phyloP scores from a whole-genome alignment of 2,797 vertebrate species.

The Lepus townsendii region DNA sequence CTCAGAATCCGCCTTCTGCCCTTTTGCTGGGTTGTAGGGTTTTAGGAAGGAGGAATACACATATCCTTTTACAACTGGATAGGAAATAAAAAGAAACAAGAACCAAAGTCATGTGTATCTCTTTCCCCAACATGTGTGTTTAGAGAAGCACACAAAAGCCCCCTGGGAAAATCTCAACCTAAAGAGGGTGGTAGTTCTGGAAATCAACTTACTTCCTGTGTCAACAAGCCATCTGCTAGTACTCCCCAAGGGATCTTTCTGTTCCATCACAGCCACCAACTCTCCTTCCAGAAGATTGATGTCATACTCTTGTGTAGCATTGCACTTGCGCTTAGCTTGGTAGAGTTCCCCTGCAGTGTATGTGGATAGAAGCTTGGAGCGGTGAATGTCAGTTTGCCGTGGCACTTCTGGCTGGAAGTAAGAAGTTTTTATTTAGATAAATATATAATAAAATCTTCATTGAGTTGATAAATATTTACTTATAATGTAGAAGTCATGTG shows the following conservation, averaged over 20 bases:
- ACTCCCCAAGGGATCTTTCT: slow-evolving; percentile 95
- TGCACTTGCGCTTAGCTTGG: slow-evolving; percentile 97
- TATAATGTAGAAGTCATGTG: neutral
- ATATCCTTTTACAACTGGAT: slow-evolving; percentile 91
- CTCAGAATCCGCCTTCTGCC: slow-evolving; percentile 82
- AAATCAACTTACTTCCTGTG: slow-evolving; percentile 93
- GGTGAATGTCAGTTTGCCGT: slow-evolving; percentile 93
- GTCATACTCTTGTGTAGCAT: slow-evolving; percentile 96
- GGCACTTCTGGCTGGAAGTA: slow-evolving; percentile 89
- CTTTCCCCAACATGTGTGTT: neutral
- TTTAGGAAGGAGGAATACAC: slow-evolving; percentile 98
- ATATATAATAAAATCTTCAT: neutral
- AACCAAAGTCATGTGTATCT: slow-evolving; percentile 19
- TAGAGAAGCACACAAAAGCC: neutral
- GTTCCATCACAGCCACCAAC: slow-evolving; percentile 95
- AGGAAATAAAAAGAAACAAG: slow-evolving; percentile 73
- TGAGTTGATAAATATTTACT: neutral
- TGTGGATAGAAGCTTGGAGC: slow-evolving; percentile 90
- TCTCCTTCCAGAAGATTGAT: slow-evolving; percentile 96
- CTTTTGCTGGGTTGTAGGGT: slow-evolving; percentile 94
- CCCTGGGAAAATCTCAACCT: slow-evolving; percentile 21
- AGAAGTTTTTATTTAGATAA: slow-evolving; percentile 2
- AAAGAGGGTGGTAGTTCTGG: neutral
- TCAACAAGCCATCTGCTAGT: slow-evolving; percentile 97
- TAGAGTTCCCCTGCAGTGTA: slow-evolving; percentile 91